These are phyloP conservation scores for Patella depressa DNA, from an alignment of 2,888 invertebrate species.

Conservation along the genomic window DNA sequence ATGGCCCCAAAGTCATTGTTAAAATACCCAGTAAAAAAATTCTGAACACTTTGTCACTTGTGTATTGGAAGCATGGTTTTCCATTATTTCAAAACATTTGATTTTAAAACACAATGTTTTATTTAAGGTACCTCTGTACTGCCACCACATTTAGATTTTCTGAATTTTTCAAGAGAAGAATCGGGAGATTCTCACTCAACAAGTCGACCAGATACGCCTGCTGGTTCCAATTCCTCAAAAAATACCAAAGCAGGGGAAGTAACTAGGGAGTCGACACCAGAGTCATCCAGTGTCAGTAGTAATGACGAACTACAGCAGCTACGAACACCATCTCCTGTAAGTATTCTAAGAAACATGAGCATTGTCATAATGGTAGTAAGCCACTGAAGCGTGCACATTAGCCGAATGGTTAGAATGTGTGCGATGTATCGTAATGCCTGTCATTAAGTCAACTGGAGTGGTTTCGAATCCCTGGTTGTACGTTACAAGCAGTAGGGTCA, in stretches of 20 bases:
- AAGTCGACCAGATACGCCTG: conserved; percentile 29
- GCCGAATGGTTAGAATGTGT: too few species aligned
- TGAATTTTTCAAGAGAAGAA: conserved; percentile 54
- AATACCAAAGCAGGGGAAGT: conserved; percentile 24
- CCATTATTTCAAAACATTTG: too few species aligned
- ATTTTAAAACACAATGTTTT: neutral
- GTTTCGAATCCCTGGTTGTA: too few species aligned
- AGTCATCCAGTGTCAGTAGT: conserved; percentile 58
- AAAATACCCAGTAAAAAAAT: too few species aligned
- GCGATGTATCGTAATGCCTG: too few species aligned
- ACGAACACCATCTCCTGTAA: conserved; percentile 28
- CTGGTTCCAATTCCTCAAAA: conserved; percentile 14
- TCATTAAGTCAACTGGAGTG: too few species aligned
- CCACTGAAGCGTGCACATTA: too few species aligned
- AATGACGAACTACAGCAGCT: conserved; percentile 47
- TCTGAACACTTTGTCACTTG: too few species aligned
- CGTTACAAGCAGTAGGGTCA: too few species aligned
- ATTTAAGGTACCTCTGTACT: conserved; percentile 78
- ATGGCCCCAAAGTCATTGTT: too few species aligned
- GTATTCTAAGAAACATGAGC: neutral
- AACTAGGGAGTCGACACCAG: conserved; percentile 59
- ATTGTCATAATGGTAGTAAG: too few species aligned
- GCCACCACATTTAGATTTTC: conserved; percentile 82
- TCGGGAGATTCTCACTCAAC: conserved; percentile 27
- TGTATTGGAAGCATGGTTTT: too few species aligned